Base-by-base conservation (phyloP, 2,888 invertebrate genomes). In the Tridacna crocea region DNA sequence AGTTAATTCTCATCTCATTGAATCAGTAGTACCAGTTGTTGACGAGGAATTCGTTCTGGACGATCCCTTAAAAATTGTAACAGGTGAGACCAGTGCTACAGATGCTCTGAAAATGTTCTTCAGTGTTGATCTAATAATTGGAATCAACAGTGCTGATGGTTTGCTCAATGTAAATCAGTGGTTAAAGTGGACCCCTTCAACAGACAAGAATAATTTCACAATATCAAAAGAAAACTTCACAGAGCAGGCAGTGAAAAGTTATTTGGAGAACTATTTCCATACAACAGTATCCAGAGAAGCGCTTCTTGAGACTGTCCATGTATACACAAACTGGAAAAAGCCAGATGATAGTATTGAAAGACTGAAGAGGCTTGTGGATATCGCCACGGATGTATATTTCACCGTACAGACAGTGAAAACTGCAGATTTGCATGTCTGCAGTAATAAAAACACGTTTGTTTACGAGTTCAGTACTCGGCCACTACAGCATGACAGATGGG, bases 31-130 rank as follows among this genome's bases (percentile, higher is more conserved):
- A 15, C 63, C 63, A 3, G 36, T 70, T 46, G 15, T 51, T 46
- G 72, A 72, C 22, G 13, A 72, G 2, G 72, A 48, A 6, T 72
- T 72, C 26, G 24, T 72, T 55, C 72, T 72, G n/a, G 72, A 72
- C 26, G 22, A 48, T 1, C 72, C 72, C 0, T 13, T 12, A 13
- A 72, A 51, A 0, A 0, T 72, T 1, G 4, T 72, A 17, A 17
- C 27, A n/a, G 73, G 73, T 26, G 17, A 36, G 8, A 60, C 73
- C 15, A n/a, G n/a, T 6, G 60, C 73, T 27, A n/a, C 19, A 17
- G 6, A 26, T 12, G 58, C 73, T 27, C 4, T 73, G 10, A 58
- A 73, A 11, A 58, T 73, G 73, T 73, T 36, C 27, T 12, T 27
- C 10, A 60, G 73, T 58, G 73, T 73, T 12, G 60, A 73, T 60